These are phyloP conservation scores for Lates japonicus DNA, from an alignment of 2,797 vertebrate genomes.

Conservation along the genomic window DNA sequence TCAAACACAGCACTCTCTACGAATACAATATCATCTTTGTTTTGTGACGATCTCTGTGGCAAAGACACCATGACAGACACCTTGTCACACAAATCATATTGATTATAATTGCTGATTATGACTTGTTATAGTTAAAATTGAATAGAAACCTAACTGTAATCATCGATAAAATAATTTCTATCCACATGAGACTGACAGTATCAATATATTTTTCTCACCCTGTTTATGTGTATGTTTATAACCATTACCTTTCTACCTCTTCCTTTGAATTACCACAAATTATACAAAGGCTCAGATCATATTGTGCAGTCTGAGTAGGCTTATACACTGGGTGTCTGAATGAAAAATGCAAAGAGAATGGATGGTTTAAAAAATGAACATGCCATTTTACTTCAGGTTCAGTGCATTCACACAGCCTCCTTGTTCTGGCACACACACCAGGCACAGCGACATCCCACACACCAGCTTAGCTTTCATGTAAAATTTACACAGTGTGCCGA, in stretches of 20 bases:
- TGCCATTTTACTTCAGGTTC: conserved; percentile 90
- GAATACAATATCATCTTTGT: background rate
- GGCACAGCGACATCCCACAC: conserved; percentile 80
- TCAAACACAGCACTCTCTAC: background rate
- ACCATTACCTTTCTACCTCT: background rate
- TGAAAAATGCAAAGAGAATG: conserved; percentile 61
- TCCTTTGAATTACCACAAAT: background rate
- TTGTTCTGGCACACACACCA: conserved; percentile 87
- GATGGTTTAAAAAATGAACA: conserved; percentile 69
- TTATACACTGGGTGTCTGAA: conserved; percentile 32
- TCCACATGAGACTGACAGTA: background rate
- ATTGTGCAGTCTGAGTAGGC: background rate
- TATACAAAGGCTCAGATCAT: background rate
- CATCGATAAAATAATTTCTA: background rate
- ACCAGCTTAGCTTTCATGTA: conserved; percentile 92
- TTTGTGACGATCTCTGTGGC: background rate
- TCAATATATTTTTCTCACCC: background rate
- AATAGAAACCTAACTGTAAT: background rate
- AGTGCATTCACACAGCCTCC: conserved; percentile 89
- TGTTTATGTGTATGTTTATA: background rate
- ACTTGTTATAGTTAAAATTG: background rate
- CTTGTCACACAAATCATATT: background rate
- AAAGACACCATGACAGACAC: background rate
- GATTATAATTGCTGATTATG: background rate
- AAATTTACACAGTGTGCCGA: conserved; percentile 90